Conservation (phyloP, 2,113 vertebrate species). For the Sitta europaea region DNA sequence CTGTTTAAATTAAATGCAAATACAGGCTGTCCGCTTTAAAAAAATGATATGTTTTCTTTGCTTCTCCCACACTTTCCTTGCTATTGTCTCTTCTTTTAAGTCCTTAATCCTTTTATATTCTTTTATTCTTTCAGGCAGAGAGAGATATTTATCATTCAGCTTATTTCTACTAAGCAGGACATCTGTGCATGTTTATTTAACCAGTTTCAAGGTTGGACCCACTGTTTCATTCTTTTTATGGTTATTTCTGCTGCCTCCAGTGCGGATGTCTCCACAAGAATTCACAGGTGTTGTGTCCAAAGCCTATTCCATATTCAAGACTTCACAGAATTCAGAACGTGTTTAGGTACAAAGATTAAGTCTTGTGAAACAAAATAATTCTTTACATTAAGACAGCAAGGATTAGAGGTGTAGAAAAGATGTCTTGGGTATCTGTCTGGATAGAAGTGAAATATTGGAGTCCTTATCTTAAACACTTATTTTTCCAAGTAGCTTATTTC, state of each 20-base stretch:
- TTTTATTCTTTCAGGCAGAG: background rate
- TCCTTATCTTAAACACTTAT: background rate
- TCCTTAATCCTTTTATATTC: background rate
- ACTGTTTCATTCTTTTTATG: background rate
- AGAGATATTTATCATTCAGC: background rate
- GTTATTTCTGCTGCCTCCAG: background rate
- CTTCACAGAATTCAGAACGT: background rate
- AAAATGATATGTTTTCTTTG: background rate
- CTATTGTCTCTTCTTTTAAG: background rate
- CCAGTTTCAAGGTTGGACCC: background rate
- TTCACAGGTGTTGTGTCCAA: background rate
- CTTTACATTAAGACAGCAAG: background rate
- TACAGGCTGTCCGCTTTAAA: background rate
- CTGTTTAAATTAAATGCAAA: background rate
- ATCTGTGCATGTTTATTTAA: constrained; percentile 26
- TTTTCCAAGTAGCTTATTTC: background rate
- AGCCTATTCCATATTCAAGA: background rate
- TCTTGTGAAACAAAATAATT: background rate
- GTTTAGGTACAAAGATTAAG: background rate
- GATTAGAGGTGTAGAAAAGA: background rate
- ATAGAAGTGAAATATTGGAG: background rate
- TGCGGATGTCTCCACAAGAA: background rate
- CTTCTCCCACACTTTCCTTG: background rate
- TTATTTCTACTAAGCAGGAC: background rate
- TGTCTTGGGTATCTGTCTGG: background rate